These are phyloP conservation scores for Thripadectes ignobilis DNA, from an alignment of 2,797 vertebrate species.

Conservation along the genomic window DNA sequence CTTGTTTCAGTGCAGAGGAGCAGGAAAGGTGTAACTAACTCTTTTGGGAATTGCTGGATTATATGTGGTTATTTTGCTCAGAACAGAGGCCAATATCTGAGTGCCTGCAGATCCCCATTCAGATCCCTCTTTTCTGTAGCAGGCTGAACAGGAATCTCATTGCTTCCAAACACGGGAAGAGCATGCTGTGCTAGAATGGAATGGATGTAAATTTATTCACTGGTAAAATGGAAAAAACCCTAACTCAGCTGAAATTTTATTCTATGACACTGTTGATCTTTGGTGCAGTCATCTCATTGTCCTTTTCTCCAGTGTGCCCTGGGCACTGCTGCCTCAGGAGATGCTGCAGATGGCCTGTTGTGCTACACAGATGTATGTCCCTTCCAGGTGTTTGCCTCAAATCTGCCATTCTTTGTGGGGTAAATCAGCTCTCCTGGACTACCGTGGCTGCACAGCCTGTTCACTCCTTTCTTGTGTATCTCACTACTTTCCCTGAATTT, in stretches of 20 bases:
- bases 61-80: neutral
- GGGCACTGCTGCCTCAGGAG: neutral
- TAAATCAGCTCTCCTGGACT: neutral
- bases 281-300: neutral
- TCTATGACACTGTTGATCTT: neutral
- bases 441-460: neutral
- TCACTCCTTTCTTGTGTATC: neutral
- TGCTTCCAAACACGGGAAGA: neutral
- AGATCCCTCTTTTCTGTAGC: neutral
- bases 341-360: neutral
- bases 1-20: neutral
- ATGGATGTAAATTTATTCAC: neutral
- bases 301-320: neutral
- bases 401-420: neutral
- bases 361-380: neutral
- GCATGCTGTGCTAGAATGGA: neutral
- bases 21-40: neutral
- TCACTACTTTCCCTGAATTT: neutral
- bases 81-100: neutral
- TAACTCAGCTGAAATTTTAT: neutral
- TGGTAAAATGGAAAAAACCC: neutral
- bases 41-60: neutral
- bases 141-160: neutral
- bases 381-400: neutral
- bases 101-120: neutral